phyloP scores from a whole-genome alignment of 2,888 invertebrate genomes.

The Ophion slaviceki region DNA sequence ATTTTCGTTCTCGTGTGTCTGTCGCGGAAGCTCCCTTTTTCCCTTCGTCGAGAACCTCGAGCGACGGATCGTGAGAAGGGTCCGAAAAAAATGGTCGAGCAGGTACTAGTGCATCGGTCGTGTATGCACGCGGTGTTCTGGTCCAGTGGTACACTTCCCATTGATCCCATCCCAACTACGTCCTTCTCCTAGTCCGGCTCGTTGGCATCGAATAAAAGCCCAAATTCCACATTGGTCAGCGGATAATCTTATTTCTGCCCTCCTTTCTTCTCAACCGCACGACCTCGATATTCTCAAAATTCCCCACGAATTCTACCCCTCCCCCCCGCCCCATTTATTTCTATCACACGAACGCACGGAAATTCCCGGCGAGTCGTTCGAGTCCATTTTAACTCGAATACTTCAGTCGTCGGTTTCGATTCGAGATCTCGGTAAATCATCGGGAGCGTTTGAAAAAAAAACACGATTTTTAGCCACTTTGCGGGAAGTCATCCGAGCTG shows the following conservation, averaged over 20 bases:
- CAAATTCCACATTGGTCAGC: background rate
- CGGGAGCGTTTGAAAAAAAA: background rate
- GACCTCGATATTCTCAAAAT: background rate
- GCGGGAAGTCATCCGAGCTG: background rate
- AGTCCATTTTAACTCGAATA: background rate
- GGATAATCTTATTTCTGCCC: background rate
- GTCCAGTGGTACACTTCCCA: slow-evolving; percentile 2
- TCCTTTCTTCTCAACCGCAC: background rate
- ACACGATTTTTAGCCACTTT: background rate
- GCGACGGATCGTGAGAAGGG: slow-evolving; percentile 64
- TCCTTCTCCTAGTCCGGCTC: background rate
- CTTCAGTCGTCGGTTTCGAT: too few species aligned
- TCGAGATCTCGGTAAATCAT: background rate
- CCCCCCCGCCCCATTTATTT: background rate
- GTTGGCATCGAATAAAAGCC: background rate
- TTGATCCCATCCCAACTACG: background rate
- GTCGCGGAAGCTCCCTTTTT: background rate
- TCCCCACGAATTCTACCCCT: background rate
- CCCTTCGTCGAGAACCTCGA: slow-evolving; percentile 25
- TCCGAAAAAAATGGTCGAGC: slow-evolving; percentile 46
- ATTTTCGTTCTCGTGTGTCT: slow-evolving; percentile 17
- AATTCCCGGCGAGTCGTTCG: background rate
- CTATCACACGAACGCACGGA: background rate
- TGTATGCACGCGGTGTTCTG: background rate
- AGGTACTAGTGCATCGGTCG: slow-evolving; percentile 35